Percentiles rank a stretch among this genome's conserved stretches.
phyloP scores from a whole-genome alignment of 2,113 vertebrate genomes.

The Platanista minor region DNA sequence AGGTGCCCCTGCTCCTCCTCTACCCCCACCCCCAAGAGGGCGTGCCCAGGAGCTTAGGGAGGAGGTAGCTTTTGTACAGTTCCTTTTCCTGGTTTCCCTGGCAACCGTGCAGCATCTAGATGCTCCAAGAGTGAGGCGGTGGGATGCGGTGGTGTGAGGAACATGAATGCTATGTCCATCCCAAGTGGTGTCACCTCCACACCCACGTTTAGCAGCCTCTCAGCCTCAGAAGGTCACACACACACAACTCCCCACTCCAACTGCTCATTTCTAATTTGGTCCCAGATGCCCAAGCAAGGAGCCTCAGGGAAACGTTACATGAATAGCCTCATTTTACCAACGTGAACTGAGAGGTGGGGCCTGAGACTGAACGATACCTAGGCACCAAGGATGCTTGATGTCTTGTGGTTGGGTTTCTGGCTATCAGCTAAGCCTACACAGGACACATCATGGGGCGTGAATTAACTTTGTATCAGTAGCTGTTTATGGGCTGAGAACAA shows the following conservation, averaged over 20 bases:
- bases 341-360: neutral
- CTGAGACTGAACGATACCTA: neutral
- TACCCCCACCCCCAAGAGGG: neutral
- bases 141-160: neutral
- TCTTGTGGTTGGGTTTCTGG: neutral
- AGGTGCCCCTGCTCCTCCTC: neutral
- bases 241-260: neutral
- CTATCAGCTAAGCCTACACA: neutral
- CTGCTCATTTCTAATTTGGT: slow-evolving; percentile 38
- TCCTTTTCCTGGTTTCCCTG: slow-evolving; percentile 35
- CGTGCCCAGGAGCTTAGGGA: neutral
- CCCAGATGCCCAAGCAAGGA: neutral
- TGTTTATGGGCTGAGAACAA: neutral
- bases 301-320: neutral
- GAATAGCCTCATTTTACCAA: slow-evolving; percentile 9
- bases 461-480: neutral
- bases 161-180: neutral
- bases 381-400: neutral
- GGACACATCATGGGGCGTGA: neutral
- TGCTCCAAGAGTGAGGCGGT: neutral
- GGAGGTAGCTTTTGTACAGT: neutral
- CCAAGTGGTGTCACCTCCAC: neutral
- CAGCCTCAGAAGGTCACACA: neutral
- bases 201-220: neutral
- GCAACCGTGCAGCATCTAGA: slow-evolving; percentile 22